These are phyloP conservation scores for Apeltes quadracus DNA, from an alignment of 2,113 vertebrate species.

Conservation along the genomic window DNA sequence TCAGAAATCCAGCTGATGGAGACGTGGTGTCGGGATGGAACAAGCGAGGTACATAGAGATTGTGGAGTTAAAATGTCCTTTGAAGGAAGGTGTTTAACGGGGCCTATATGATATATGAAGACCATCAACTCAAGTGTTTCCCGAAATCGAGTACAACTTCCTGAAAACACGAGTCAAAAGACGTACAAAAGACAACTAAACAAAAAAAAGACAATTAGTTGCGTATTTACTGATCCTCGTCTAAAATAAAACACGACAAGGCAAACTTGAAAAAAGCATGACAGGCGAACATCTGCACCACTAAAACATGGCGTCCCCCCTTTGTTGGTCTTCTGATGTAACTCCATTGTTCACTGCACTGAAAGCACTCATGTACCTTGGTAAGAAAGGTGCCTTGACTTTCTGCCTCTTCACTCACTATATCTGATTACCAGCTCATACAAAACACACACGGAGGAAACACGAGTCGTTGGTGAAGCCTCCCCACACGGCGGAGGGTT, in stretches of 20 bases:
- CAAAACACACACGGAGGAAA: constrained; percentile 25
- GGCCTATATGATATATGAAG: neutral
- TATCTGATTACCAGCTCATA: constrained; percentile 38
- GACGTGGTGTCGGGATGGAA: no score
- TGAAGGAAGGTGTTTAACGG: neutral
- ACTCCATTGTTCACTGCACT: neutral
- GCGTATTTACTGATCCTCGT: neutral
- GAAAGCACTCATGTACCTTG: neutral
- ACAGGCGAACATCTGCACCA: no score
- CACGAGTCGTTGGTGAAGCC: constrained; percentile 37
- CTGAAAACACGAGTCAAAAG: neutral
- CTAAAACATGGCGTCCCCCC: no score
- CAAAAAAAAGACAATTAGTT: neutral
- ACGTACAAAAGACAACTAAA: neutral
- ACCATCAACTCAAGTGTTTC: neutral
- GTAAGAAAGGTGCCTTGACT: neutral
- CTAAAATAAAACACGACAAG: neutral
- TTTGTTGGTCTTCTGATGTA: neutral
- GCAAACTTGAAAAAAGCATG: no score
- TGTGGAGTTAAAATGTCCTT: neutral
- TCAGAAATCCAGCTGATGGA: neutral
- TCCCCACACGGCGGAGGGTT: constrained; percentile 32
- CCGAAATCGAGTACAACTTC: no score
- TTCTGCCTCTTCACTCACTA: constrained; percentile 2
- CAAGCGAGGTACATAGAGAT: no score